phyloP scores from a whole-genome alignment of 2,113 vertebrate genomes.

The Damaliscus lunatus region DNA sequence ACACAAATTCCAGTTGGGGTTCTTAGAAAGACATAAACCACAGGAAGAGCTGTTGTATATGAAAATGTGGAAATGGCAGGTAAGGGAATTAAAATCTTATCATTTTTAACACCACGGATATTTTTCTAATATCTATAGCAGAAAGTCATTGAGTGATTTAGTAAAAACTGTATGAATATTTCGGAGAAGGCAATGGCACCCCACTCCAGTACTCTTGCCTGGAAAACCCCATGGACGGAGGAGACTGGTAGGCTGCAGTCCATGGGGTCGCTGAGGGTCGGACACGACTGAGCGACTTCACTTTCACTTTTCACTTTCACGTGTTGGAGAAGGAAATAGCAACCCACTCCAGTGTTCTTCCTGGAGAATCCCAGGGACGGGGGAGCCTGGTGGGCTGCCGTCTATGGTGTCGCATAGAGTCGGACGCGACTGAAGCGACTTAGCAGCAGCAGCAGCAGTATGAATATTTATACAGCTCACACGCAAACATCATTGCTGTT shows the following conservation, averaged over 20 bases:
- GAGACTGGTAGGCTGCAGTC: too few relatives aligned
- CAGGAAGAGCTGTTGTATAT: background rate
- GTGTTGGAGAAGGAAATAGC: too few relatives aligned
- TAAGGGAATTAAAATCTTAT: background rate
- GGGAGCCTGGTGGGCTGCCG: too few relatives aligned
- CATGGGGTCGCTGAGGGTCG: too few relatives aligned
- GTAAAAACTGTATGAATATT: conserved; percentile 46
- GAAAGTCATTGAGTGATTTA: conserved; percentile 1
- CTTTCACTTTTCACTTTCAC: too few relatives aligned
- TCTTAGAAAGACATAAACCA: conserved; percentile 44
- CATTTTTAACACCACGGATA: conserved; percentile 9
- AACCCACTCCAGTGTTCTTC: too few relatives aligned
- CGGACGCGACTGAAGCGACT: too few relatives aligned
- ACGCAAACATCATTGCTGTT: conserved; percentile 39
- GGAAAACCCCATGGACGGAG: too few relatives aligned
- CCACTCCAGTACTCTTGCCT: too few relatives aligned
- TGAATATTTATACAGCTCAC: conserved; percentile 58
- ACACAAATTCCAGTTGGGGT: conserved; percentile 12
- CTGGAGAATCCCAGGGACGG: too few relatives aligned
- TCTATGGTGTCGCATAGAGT: too few relatives aligned
- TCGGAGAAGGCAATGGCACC: background rate
- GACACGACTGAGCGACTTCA: too few relatives aligned
- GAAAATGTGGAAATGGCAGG: background rate
- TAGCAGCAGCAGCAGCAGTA: background rate
- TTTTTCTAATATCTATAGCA: background rate